Conservation (phyloP, 2,888 invertebrate genomes). For the Brachynemurus nebulosus region DNA sequence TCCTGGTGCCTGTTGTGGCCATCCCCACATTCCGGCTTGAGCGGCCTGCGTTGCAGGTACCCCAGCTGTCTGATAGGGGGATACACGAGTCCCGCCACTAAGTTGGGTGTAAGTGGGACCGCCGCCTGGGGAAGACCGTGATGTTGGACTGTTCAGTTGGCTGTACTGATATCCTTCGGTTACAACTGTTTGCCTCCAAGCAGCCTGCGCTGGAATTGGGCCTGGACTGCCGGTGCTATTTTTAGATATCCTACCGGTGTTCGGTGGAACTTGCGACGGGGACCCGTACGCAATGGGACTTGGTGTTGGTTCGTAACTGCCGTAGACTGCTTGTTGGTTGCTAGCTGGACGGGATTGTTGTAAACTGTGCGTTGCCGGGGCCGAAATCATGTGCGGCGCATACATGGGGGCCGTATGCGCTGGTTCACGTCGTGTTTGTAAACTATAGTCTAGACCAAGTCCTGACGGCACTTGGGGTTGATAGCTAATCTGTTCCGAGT, state of each 20-base stretch:
- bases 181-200: slow-evolving; percentile 49
- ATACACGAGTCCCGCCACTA: slow-evolving; percentile 40
- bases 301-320: slow-evolving; percentile 60
- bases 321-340: slow-evolving; percentile 55
- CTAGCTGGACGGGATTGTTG: slow-evolving; percentile 47
- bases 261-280: slow-evolving; percentile 45
- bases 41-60: slow-evolving; percentile 21
- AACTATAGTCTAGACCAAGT: slow-evolving; percentile 58
- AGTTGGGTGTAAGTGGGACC: slow-evolving; percentile 64
- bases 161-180: slow-evolving; percentile 58
- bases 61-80: slow-evolving; percentile 31
- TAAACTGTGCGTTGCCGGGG: slow-evolving; percentile 23
- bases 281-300: slow-evolving; percentile 54
- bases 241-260: slow-evolving; percentile 50
- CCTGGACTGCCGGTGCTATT: slow-evolving; percentile 55
- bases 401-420: slow-evolving; percentile 1
- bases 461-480: slow-evolving; percentile 33
- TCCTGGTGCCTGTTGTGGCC: slow-evolving; percentile 9
- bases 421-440: slow-evolving; percentile 40
- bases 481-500: slow-evolving; percentile 31
- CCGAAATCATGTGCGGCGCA: slow-evolving; percentile 20
- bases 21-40: slow-evolving; percentile 27
- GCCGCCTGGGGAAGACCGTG: slow-evolving; percentile 11
- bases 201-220: slow-evolving; percentile 52
- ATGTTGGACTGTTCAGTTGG: slow-evolving; percentile 21